phyloP scores from a whole-genome alignment of 2,797 vertebrate genomes.

The Catamblyrhynchus diadema region DNA sequence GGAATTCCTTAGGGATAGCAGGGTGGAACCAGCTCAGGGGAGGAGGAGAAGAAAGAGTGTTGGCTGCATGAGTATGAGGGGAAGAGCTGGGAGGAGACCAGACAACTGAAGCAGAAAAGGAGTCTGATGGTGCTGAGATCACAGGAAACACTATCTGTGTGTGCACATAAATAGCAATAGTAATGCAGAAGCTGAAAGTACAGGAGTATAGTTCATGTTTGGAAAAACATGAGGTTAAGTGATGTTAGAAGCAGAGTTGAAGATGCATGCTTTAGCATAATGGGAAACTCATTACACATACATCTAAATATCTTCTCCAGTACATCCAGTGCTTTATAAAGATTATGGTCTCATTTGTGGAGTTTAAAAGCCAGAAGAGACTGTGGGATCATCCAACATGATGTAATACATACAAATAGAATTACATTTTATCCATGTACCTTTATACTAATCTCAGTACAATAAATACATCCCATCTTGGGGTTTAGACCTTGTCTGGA shows the following conservation, averaged over 20 bases:
- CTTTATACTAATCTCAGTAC: neutral
- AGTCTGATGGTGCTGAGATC: neutral
- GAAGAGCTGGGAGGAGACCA: neutral
- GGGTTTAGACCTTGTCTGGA: neutral
- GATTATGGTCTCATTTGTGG: neutral
- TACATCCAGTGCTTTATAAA: neutral
- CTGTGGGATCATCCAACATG: neutral
- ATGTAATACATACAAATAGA: neutral
- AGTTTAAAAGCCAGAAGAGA: constrained; percentile 5
- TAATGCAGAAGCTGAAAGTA: neutral
- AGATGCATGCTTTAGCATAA: neutral
- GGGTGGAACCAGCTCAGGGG: neutral
- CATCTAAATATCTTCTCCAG: neutral
- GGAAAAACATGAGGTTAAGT: neutral
- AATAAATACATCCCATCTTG: neutral
- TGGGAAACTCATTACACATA: neutral
- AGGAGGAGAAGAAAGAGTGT: neutral
- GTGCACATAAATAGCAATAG: neutral
- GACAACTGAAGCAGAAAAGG: neutral
- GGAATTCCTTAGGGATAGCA: neutral
- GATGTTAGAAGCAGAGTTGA: neutral
- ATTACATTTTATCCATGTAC: neutral
- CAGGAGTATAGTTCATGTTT: neutral
- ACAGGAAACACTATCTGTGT: neutral
- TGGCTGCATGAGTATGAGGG: rapidly evolving